A percentile compares a stretch with the other conserved stretches of the same genome.
Evolutionary conservation across 23 tunicate genomes (phyloP).

Genomic region (Halocynthia roretzi): DNA sequence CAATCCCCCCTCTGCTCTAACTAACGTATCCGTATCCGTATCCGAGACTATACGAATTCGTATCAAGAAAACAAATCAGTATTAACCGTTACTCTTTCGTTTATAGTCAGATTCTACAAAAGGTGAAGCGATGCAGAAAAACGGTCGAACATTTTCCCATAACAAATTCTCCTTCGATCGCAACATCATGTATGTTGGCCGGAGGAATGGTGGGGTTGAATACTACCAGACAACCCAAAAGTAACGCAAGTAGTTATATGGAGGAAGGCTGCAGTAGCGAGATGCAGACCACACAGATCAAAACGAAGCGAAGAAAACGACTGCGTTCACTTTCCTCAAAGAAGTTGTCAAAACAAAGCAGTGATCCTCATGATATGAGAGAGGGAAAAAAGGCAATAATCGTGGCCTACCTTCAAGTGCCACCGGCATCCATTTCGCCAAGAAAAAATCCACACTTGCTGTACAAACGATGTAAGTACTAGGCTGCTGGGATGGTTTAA

Average conservation of each 20-base stretch:
- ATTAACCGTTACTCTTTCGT: too few species aligned
- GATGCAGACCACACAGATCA: too few species aligned
- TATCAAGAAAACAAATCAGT: too few species aligned
- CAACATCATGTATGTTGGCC: neutral
- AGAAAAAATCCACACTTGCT: constrained; percentile 13
- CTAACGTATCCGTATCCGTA: too few species aligned
- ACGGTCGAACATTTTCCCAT: constrained; percentile 65
- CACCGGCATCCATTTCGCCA: constrained; percentile 16
- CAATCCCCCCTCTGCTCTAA: too few species aligned
- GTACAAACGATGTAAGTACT: constrained; percentile 19
- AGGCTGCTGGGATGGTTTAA: neutral
- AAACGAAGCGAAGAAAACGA: too few species aligned
- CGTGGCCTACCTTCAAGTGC: constrained; percentile 23
- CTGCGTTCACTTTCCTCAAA: too few species aligned
- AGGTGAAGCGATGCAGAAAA: constrained; percentile 79
- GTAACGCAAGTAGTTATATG: too few species aligned
- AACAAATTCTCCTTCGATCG: constrained; percentile 8
- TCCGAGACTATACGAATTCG: too few species aligned
- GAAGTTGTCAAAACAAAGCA: too few species aligned
- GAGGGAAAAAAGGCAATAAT: constrained; percentile 25
- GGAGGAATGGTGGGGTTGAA: neutral
- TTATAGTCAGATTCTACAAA: constrained; percentile 17
- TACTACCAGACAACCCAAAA: too few species aligned
- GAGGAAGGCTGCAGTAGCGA: too few species aligned
- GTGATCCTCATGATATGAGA: neutral